Base-by-base conservation (phyloP, 2,888 invertebrate genomes). In the Tenthredo notha region DNA sequence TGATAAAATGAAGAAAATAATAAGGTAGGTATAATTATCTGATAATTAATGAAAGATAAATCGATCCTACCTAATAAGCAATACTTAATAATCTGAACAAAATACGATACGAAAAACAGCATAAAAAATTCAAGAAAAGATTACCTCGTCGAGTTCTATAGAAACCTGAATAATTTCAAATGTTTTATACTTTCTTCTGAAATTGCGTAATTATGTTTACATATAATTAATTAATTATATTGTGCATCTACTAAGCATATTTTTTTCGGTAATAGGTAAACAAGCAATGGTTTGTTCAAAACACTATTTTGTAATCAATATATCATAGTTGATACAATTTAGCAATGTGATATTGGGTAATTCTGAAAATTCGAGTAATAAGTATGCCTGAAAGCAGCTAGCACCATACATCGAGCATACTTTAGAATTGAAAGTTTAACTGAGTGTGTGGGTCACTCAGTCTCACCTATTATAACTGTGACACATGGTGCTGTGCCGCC, bases 391-490 rank as follows among this genome's bases (percentile, higher is more conserved):
- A 40, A 83, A 83, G 83, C 83, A 83, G 67, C 67, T 83, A 83
- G 83, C 83, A 70, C 61, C 77, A 58, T 80, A 80, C 80, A 21
- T 61, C 7, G 58, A 80, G 80, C 67, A 9, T 83, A 83, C 67
- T 50, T 78, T 75, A 47, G 15, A 84, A 43, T 67, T 85, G 47
- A 61, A 70, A 43, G 61, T 83, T 80, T 37, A 83, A 83, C 83
- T 70, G 83, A 83, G 67, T 70, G 47, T 15, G 33, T 29, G 21
- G 67, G 4, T 84, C 83, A 82, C 84, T 86, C 87, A 85, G 87
- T 89, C 91, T 91, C 92, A 93, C 93, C 93, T 93, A 93, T 89
- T 88, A 21, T 88, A 88, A 89, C 89, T 90, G 87, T 87, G 91
- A 91, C 85, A 90, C 88, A 87, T 85, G 50, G 88, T 88, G 87